Conservation (phyloP, 2,888 invertebrate species). For the Hypomecis atomaria region DNA sequence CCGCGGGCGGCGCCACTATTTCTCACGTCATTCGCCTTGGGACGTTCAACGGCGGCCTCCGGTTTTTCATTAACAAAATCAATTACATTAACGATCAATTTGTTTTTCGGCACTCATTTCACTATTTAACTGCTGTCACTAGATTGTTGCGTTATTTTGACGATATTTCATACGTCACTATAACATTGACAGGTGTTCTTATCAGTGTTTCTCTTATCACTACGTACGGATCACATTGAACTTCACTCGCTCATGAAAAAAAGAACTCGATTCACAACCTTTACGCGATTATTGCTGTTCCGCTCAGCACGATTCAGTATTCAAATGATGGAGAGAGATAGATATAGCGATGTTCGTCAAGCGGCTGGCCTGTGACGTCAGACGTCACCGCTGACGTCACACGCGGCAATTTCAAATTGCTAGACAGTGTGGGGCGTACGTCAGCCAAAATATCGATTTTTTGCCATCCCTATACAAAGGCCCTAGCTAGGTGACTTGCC, state of each 20-base stretch:
- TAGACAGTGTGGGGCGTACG: slow-evolving; percentile 63
- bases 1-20: slow-evolving; percentile 68
- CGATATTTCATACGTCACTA: slow-evolving; percentile 39
- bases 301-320: slow-evolving; percentile 62
- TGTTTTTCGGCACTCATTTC: slow-evolving; percentile 31
- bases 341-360: slow-evolving; percentile 49
- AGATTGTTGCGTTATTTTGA: slow-evolving; percentile 33
- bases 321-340: slow-evolving; percentile 58
- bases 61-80: slow-evolving; percentile 75
- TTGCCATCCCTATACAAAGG: slow-evolving; percentile 38
- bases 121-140: slow-evolving; percentile 33
- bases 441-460: slow-evolving; percentile 75
- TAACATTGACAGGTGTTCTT: slow-evolving; percentile 50
- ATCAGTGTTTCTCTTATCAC: slow-evolving; percentile 71
- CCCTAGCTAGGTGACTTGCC: not conserved
- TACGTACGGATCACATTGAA: slow-evolving; percentile 63
- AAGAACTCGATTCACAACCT: slow-evolving; percentile 78
- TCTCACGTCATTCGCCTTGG: slow-evolving; percentile 78
- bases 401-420: slow-evolving; percentile 81
- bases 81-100: slow-evolving; percentile 46
- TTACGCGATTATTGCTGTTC: slow-evolving; percentile 64
- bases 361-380: slow-evolving; percentile 69
- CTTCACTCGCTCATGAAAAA: slow-evolving; percentile 67
- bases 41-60: slow-evolving; percentile 65
- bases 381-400: slow-evolving; percentile 73